A percentile compares a stretch with the other conserved stretches of the same genome.
Evolutionary conservation across 37 sponge, comb jelly and placozoan species (phyloP).

Genomic region (Aphrocallistes beatrix): DNA sequence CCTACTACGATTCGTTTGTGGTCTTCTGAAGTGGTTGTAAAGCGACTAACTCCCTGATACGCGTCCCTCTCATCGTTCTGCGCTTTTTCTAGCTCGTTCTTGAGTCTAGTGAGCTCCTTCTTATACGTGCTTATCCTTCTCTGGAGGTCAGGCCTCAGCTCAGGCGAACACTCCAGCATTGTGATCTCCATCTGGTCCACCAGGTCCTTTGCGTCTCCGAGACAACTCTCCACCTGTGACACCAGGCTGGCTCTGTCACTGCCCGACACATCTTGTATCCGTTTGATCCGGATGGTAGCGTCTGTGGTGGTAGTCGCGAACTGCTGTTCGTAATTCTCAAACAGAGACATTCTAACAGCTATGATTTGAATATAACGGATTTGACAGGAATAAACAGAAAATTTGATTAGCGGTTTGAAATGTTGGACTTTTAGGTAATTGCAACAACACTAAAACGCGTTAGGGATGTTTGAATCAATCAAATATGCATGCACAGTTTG

Average conservation of each 20-base stretch:
- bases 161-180: background rate
- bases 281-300: background rate
- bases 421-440: no score
- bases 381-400: no score
- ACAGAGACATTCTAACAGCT: conserved; percentile 7
- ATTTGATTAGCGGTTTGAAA: no score
- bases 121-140: background rate
- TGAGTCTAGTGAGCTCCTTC: background rate
- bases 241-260: background rate
- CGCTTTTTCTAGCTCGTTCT: conserved; percentile 6
- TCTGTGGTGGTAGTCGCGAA: conserved; percentile 12
- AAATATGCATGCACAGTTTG: no score
- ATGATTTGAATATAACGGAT: no score
- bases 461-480: no score
- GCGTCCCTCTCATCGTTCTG: background rate
- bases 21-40: background rate
- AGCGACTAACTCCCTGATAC: background rate
- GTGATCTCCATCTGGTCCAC: conserved; percentile 13
- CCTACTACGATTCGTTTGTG: background rate
- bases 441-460: no score
- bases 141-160: conserved; percentile 6
- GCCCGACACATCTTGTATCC: background rate
- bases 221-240: background rate
- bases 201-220: background rate
- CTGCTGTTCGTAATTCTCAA: background rate